Percentiles rank a stretch among this genome's conserved stretches.
Evolutionary conservation across 2,113 vertebrate species (phyloP).

Genomic region (Alces alces): DNA sequence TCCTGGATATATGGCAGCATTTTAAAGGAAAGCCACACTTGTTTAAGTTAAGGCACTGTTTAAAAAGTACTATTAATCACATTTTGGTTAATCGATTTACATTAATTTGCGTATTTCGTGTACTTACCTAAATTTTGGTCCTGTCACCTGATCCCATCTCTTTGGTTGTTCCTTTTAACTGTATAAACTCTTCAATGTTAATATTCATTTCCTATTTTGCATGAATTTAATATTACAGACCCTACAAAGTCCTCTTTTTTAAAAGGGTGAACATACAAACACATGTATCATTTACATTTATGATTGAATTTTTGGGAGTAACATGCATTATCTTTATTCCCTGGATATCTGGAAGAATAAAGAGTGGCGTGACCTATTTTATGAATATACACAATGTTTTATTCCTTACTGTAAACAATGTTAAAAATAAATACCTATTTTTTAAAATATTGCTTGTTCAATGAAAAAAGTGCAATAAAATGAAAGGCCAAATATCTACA

Average conservation of each 20-base stretch:
- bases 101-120: not conserved
- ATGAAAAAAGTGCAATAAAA: not conserved
- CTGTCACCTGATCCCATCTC: accelerated
- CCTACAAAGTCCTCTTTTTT: not conserved
- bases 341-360: not conserved
- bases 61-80: not conserved
- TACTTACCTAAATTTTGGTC: not conserved
- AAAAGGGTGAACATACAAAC: not conserved
- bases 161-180: not conserved
- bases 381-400: not conserved
- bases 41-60: not conserved
- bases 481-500: not conserved
- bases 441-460: not conserved
- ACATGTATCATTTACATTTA: not conserved
- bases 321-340: not conserved
- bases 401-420: not conserved
- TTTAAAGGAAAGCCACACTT: not conserved
- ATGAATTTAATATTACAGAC: not conserved
- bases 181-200: not conserved
- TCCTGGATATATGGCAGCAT: not conserved
- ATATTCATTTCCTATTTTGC: not conserved
- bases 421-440: not conserved
- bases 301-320: not conserved
- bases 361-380: not conserved
- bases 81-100: not conserved